These are phyloP conservation scores for Drosophila grimshawi DNA, from an alignment of 1,140 invertebrate species.

Conservation along the genomic window DNA sequence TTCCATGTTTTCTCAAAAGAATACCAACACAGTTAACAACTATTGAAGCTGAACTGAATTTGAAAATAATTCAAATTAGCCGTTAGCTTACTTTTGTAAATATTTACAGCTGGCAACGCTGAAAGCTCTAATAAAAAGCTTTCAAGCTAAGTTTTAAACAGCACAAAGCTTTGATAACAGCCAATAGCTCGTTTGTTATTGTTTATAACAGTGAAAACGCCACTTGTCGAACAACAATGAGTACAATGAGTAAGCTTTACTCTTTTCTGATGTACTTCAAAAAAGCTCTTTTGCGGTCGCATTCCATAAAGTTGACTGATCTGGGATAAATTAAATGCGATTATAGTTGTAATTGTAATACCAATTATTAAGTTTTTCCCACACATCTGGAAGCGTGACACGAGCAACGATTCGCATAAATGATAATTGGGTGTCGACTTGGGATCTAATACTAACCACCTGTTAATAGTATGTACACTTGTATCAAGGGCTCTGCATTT, in stretches of 20 bases:
- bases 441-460: not conserved
- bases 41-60: conserved; percentile 2
- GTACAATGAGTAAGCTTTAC: not conserved
- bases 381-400: conserved; percentile 39
- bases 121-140: conserved; percentile 1
- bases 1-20: conserved; percentile 1
- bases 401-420: conserved; percentile 21
- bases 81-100: conserved; percentile 9
- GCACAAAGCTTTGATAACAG: not conserved
- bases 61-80: not conserved
- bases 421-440: conserved; percentile 9
- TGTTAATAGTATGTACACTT: conserved; percentile 15
- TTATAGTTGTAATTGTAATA: conserved; percentile 31
- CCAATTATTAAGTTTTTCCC: conserved; percentile 44
- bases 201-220: conserved; percentile 17
- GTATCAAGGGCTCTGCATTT: conserved; percentile 21
- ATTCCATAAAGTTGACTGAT: conserved; percentile 39
- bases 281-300: not conserved
- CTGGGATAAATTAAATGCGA: conserved; percentile 22
- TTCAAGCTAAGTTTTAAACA: conserved; percentile 20
- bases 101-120: conserved; percentile 31
- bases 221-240: not conserved
- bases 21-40: not conserved
- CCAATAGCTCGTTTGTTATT: conserved; percentile 41
- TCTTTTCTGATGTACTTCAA: not conserved